A percentile compares a stretch with the other conserved stretches of the same genome.
Conservation (phyloP, 1,140 invertebrate genomes). For the Triops cancriformis region DNA sequence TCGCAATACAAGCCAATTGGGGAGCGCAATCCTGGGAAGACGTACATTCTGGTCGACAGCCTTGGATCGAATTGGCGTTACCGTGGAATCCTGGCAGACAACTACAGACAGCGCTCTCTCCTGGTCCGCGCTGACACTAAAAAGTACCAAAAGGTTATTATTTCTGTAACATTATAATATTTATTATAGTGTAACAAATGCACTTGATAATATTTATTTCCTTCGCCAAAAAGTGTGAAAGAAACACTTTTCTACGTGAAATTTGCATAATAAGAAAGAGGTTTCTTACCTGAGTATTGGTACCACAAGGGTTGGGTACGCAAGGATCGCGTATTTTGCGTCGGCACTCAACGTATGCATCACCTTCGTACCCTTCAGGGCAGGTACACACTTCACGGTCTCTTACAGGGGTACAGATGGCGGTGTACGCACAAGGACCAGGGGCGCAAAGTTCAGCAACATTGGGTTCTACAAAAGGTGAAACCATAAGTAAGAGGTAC, state of each 20-base stretch:
- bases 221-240: no score
- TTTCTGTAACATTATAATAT: no score
- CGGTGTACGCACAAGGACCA: constrained; percentile 71
- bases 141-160: not conserved
- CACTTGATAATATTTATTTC: no score
- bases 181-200: no score
- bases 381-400: constrained; percentile 71
- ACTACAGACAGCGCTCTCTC: constrained; percentile 46
- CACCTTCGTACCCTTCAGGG: constrained; percentile 65
- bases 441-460: constrained; percentile 66
- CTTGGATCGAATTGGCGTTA: constrained; percentile 42
- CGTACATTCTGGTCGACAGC: constrained; percentile 60
- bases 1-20: constrained; percentile 45
- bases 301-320: constrained; percentile 48
- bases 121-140: constrained; percentile 30
- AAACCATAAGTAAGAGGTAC: no score
- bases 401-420: constrained; percentile 63
- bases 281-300: constrained; percentile 30
- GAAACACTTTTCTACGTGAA: no score
- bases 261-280: no score
- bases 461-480: constrained; percentile 62
- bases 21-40: constrained; percentile 56
- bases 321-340: constrained; percentile 49
- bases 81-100: constrained; percentile 59
- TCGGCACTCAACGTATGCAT: constrained; percentile 71